Conservation (phyloP, 2,797 vertebrate species). For the Allochrocebus solatus region DNA sequence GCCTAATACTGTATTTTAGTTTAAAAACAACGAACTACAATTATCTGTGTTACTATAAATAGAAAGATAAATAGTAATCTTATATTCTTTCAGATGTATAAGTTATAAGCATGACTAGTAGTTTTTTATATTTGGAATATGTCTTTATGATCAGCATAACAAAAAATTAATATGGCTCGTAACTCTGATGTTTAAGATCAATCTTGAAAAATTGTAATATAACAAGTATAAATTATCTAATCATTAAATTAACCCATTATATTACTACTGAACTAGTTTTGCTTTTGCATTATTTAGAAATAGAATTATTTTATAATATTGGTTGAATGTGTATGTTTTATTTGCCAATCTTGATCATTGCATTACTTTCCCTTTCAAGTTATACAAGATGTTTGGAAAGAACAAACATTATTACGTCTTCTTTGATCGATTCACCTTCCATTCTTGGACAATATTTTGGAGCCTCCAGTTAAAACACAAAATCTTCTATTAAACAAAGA, state of each 20-base stretch:
- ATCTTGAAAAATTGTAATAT: slow-evolving; percentile 9
- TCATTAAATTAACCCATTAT: not conserved
- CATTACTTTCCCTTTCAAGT: slow-evolving; percentile 78
- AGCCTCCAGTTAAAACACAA: slow-evolving; percentile 83
- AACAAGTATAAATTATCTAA: not conserved
- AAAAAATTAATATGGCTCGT: not conserved
- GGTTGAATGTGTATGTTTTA: not conserved
- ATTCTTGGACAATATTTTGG: slow-evolving; percentile 89
- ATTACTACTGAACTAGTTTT: not conserved
- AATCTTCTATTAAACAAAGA: slow-evolving; percentile 79
- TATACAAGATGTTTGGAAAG: slow-evolving; percentile 90
- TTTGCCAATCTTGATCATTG: not conserved
- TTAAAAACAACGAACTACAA: not conserved
- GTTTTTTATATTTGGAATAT: slow-evolving; percentile 5
- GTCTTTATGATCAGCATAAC: not conserved
- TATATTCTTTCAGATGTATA: not conserved
- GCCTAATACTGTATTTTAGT: not conserved
- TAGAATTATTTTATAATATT: not conserved
- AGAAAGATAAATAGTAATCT: not conserved
- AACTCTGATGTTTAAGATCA: not conserved
- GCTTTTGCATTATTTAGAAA: not conserved
- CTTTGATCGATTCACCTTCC: slow-evolving; percentile 91
- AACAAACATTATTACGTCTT: slow-evolving; percentile 89
- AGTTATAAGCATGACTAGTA: not conserved
- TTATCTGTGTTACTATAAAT: not conserved